Percentiles rank a stretch among this genome's conserved stretches.
Evolutionary conservation across 2,797 vertebrate genomes (phyloP).

Genomic region (Artibeus jamaicensis): DNA sequence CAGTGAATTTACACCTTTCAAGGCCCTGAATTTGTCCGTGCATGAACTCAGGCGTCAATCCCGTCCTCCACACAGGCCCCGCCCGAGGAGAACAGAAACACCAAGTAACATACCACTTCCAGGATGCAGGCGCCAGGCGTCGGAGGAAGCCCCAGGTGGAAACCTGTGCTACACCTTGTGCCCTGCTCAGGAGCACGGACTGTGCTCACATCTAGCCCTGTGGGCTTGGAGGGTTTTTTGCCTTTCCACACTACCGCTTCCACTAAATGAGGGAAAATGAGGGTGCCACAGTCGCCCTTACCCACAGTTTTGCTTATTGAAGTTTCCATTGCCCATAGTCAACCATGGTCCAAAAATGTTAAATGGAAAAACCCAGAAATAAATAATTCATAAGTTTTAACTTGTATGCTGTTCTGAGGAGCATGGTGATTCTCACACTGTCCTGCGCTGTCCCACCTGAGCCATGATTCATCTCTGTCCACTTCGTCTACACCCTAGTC

Average conservation of each 20-base stretch:
- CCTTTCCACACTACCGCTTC: neutral
- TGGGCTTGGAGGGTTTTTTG: accelerated
- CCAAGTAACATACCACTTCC: neutral
- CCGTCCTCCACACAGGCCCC: neutral
- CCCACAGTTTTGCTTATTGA: neutral
- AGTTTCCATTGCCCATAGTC: neutral
- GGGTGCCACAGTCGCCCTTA: neutral
- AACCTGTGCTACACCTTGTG: neutral
- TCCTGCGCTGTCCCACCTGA: neutral
- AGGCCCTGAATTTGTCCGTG: neutral
- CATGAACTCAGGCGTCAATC: neutral
- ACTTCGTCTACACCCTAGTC: too few species aligned
- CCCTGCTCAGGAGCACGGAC: too few species aligned
- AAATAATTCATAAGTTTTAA: neutral
- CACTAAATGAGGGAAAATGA: neutral
- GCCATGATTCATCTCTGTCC: neutral
- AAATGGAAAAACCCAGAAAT: neutral
- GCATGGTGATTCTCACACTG: neutral
- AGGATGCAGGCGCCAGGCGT: neutral
- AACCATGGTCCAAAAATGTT: neutral
- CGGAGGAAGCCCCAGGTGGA: neutral
- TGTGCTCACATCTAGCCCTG: neutral
- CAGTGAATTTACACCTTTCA: neutral
- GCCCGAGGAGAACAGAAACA: neutral
- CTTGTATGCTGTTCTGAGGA: neutral